Evolutionary conservation across 2,888 invertebrate species (phyloP), one percentile per base, ranked within the genome.

Genomic region (Agrilus cyanescens): DNA sequence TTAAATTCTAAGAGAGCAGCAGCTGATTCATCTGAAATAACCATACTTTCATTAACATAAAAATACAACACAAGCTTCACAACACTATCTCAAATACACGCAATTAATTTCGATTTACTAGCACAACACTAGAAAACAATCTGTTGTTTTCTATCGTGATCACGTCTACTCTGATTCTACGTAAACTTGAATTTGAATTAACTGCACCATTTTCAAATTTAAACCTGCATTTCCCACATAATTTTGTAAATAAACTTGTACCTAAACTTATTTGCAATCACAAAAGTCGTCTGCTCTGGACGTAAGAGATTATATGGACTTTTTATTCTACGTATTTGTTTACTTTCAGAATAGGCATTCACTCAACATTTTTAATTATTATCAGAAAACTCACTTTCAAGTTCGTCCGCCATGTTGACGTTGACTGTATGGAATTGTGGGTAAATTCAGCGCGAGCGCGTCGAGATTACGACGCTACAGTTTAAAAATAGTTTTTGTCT

Each of bases 401-500:
- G 76, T 75, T 76, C 73, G 73, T 82, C 80, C 78, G 82, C 82
- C 82, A 83, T 83, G 71, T 82, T 82, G 80, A 75, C 74, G 71
- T 73, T 58, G 62, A 67, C 65, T 61, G 60, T 55, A 62, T 44
- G 52, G 59, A 50, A 58, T 58, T 58, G 48, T 58, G 58, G 58
- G 58, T 55, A 50, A 44, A 44, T 46, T 45, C 50, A 46, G 53
- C 52, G 53, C 50, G 50, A 50, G 52, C 49, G 52, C 49, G 47
- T 42, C 44, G 50, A 50, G 38, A 43, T 51, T 44, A 41, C 42
- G 44, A 44, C 38, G 42, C 45, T 49, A 4, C 25, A 25, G 25
- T 25, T 8, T 48, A 48, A 46, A 52, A 52, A 52, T 52, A 47
- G 44, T 41, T 45, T 45, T 38, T 14, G 25, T 14, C 29, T 12